A percentile compares a stretch with the other conserved stretches of the same genome.
These are phyloP conservation scores for Pogonocichla stellata DNA, from an alignment of 2,113 vertebrate species.

Conservation along the genomic window DNA sequence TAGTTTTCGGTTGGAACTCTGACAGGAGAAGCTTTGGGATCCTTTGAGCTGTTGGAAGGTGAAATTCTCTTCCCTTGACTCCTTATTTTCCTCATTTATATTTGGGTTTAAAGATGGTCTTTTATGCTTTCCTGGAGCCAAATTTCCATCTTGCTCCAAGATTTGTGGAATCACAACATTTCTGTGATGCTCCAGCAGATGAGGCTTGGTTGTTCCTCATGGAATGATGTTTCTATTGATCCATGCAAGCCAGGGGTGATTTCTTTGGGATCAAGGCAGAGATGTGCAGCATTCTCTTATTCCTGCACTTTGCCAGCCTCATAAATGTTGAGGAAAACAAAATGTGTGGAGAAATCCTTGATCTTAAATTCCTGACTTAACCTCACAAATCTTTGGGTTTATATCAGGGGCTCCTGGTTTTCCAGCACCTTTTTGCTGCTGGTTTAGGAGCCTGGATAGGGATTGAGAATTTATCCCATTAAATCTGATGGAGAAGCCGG, in stretches of 20 bases:
- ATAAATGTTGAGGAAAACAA: background rate
- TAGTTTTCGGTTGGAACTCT: background rate
- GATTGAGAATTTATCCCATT: background rate
- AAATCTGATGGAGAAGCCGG: background rate
- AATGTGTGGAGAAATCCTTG: background rate
- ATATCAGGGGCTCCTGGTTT: background rate
- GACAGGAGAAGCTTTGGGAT: background rate
- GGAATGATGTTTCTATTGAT: background rate
- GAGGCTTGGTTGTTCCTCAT: background rate
- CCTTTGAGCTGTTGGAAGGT: background rate
- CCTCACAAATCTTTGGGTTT: background rate
- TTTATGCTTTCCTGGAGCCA: background rate
- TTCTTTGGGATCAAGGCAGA: background rate
- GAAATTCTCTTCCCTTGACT: background rate
- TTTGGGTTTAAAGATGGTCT: background rate
- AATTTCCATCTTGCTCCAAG: background rate
- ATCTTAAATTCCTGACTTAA: background rate
- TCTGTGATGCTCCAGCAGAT: background rate
- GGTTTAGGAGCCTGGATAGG: background rate
- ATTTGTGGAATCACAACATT: background rate
- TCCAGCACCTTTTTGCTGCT: background rate
- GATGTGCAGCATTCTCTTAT: background rate
- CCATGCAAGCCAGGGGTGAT: background rate
- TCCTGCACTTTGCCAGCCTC: background rate
- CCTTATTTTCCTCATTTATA: rapidly evolving